Base-by-base conservation (phyloP, 2,888 invertebrate genomes). In the Ennomos fuscantarius region DNA sequence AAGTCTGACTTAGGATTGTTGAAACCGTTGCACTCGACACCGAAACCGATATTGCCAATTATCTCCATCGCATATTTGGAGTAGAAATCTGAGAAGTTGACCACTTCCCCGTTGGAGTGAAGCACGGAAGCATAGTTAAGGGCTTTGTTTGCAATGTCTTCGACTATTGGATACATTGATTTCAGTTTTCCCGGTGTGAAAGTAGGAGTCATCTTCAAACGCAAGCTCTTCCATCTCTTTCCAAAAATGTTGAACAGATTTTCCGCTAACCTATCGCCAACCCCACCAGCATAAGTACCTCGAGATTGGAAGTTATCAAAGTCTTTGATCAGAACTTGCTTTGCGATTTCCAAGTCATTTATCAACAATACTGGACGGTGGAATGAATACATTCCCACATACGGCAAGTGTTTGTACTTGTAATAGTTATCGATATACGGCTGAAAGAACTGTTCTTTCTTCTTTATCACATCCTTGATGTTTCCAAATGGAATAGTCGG, bases 111-210 rank as follows among this genome's bases (percentile, higher is more conserved):
- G 0, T 84, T 83, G 0, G 76, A 55, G 54, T 86, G 59, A 57
- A 74, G 40, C 45, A 75, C 51, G 15, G 86, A 78, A 8, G 93
- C 82, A 53, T 93, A 89, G 6, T 79, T 72, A 1, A 90, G 74
- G 65, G 95, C 88, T 54, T 93, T 88, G 9, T 89, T 79, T 0
- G 93, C 94, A 54, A 94, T 93, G 35, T 92, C 84, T 39, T 93
- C 88, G 9, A 95, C 92, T 0, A 94, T 91, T 0, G 87, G 86
- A 67, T 94, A 95, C 94, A 95, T 95, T 1, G 82, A 90, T 76
- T 94, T 95, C 45, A 96, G 79, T 79, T 95, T 95, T 8, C 94
- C 94, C 0, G 95, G 93, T 0, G 95, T 93, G 73, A 95, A 96
- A 0, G 94, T 93, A 0, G 95, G 94, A 0, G 95, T 93, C 70